phyloP scores from a whole-genome alignment of 2,797 vertebrate genomes.

The Phaenicophaeus curvirostris region DNA sequence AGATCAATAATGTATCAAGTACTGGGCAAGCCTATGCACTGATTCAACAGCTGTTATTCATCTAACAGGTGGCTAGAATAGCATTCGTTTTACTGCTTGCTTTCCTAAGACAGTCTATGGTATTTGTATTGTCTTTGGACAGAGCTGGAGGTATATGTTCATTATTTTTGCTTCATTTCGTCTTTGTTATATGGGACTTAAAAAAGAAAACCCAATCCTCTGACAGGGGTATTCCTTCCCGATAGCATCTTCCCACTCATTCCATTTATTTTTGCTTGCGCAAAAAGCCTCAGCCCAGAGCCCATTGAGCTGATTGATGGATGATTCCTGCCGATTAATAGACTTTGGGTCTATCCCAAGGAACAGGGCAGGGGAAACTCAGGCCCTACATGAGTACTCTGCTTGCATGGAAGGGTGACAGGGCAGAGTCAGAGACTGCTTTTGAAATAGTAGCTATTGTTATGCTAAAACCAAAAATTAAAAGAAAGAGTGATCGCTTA shows the following conservation, averaged over 20 bases:
- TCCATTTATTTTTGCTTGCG: neutral
- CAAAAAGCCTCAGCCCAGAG: neutral
- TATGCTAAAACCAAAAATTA: slow-evolving; percentile 49
- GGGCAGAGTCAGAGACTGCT: neutral
- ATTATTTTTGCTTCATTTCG: neutral
- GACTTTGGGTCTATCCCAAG: neutral
- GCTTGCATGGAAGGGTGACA: neutral
- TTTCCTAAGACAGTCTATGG: neutral
- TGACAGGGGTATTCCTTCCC: neutral
- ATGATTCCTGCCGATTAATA: neutral
- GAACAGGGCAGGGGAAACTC: neutral
- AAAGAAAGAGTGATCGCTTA: neutral
- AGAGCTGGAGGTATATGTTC: neutral
- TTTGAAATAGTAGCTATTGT: slow-evolving; percentile 32
- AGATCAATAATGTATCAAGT: neutral
- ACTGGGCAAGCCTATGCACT: neutral
- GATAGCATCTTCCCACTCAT: neutral
- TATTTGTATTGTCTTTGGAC: neutral
- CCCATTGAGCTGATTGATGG: neutral
- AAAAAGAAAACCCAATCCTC: neutral
- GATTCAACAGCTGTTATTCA: neutral
- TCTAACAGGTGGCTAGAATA: neutral
- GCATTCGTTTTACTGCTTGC: neutral
- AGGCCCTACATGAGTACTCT: neutral
- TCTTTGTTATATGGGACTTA: neutral